Evolutionary conservation across 2,113 vertebrate genomes (phyloP).

Genomic region (Lanius ludovicianus): DNA sequence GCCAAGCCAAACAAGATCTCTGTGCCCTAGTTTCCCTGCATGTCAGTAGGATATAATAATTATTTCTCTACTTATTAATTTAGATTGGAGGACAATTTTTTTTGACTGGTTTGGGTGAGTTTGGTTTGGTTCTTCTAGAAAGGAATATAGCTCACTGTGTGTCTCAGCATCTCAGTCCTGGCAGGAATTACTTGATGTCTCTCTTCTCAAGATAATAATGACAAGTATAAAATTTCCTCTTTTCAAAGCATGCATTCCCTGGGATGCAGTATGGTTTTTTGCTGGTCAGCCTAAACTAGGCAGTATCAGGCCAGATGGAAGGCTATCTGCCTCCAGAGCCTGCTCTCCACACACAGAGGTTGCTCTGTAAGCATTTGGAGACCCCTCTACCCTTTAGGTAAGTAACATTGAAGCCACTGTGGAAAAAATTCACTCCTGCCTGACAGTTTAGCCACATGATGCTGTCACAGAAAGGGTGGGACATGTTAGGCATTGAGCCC

Average conservation of each 20-base stretch:
- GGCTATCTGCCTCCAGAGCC: not conserved
- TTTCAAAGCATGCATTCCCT: not conserved
- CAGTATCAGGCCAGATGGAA: not conserved
- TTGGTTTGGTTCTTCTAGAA: not conserved
- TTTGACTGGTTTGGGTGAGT: not conserved
- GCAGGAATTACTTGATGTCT: not conserved
- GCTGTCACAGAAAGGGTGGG: not conserved
- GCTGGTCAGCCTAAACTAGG: not conserved
- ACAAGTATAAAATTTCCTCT: not conserved
- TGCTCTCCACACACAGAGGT: not conserved
- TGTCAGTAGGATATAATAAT: not conserved
- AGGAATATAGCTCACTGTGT: not conserved
- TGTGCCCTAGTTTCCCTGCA: not conserved
- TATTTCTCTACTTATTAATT: not conserved
- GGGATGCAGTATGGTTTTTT: not conserved
- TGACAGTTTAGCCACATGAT: not conserved
- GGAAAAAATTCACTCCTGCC: not conserved
- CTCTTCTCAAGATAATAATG: not conserved
- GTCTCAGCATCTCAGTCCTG: not conserved
- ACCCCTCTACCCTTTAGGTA: not conserved
- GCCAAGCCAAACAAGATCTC: not conserved
- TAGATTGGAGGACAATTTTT: not conserved
- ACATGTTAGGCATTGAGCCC: not conserved
- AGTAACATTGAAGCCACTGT: not conserved
- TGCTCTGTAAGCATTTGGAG: not conserved